phyloP scores from a whole-genome alignment of 30 jellyfish, hydroid and myxozoan species.

The Cassiopea xamachana region DNA sequence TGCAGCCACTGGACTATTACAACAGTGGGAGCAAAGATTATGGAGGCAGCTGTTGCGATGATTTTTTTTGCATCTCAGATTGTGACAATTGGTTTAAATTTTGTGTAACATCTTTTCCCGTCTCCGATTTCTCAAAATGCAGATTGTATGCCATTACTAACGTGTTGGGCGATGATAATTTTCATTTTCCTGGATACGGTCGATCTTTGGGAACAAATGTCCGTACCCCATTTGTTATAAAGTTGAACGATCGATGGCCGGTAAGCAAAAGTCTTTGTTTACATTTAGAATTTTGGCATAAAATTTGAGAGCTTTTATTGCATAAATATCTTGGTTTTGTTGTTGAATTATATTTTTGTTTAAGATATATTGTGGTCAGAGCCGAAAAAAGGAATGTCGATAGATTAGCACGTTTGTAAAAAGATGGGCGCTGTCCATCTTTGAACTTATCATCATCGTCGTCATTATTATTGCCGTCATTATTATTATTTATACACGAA shows the following conservation, averaged over 20 bases:
- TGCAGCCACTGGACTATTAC: slow-evolving; percentile 45
- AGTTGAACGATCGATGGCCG: slow-evolving; percentile 51
- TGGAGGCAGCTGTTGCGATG: slow-evolving; percentile 82
- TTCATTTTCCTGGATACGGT: slow-evolving; percentile 73
- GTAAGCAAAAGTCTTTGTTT: slow-evolving; percentile 14
- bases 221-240: slow-evolving; percentile 61
- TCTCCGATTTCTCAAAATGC: slow-evolving; percentile 44
- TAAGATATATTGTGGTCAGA: too few species aligned
- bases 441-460: too few species aligned
- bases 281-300: background rate
- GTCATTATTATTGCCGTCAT: too few species aligned
- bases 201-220: slow-evolving; percentile 59
- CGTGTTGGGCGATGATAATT: slow-evolving; percentile 63
- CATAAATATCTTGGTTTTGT: too few species aligned
- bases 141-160: slow-evolving; percentile 20
- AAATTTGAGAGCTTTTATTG: background rate
- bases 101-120: slow-evolving; percentile 83
- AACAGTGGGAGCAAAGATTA: slow-evolving; percentile 59
- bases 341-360: too few species aligned
- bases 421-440: too few species aligned
- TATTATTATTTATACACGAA: too few species aligned
- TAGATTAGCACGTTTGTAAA: too few species aligned
- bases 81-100: slow-evolving; percentile 89
- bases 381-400: too few species aligned
- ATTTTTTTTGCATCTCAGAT: slow-evolving; percentile 42